These are phyloP conservation scores for Liposcelis brunnea DNA, from an alignment of 2,888 invertebrate genomes.

Conservation along the genomic window DNA sequence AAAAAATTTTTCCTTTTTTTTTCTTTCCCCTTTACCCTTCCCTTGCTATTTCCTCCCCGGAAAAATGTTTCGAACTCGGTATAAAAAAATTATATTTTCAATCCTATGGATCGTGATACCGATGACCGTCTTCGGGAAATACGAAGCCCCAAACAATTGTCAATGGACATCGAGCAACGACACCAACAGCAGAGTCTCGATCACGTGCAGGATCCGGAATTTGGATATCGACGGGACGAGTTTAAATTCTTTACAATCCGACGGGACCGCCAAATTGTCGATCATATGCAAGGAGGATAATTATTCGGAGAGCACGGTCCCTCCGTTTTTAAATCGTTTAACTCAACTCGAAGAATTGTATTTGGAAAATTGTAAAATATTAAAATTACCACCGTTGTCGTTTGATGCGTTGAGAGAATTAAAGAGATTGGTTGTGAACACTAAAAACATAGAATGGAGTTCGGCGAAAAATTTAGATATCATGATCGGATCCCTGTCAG, in stretches of 20 bases:
- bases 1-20: too few relatives aligned
- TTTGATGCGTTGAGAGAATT: conserved; percentile 67
- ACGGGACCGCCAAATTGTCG: conserved; percentile 52
- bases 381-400: conserved; percentile 54
- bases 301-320: conserved; percentile 59
- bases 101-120: conserved; percentile 1
- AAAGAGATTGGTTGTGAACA: conserved; percentile 58
- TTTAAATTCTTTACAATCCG: conserved; percentile 41
- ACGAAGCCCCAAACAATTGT: conserved; percentile 1
- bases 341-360: conserved; percentile 56
- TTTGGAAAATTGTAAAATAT: conserved; percentile 62
- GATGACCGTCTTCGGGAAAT: not conserved
- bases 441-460: conserved; percentile 64
- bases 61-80: conserved; percentile 3
- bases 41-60: too few relatives aligned
- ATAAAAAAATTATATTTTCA: not conserved
- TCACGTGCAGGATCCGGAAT: conserved; percentile 51
- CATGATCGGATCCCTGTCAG: conserved; percentile 50
- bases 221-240: conserved; percentile 52
- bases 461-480: conserved; percentile 57
- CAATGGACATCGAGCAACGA: conserved; percentile 21
- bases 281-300: conserved; percentile 63
- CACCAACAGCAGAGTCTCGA: conserved; percentile 28
- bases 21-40: too few relatives aligned
- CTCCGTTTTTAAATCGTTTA: conserved; percentile 51